These are phyloP conservation scores for Trichacis sp. DNA, from an alignment of 2,888 invertebrate genomes.

Conservation along the genomic window DNA sequence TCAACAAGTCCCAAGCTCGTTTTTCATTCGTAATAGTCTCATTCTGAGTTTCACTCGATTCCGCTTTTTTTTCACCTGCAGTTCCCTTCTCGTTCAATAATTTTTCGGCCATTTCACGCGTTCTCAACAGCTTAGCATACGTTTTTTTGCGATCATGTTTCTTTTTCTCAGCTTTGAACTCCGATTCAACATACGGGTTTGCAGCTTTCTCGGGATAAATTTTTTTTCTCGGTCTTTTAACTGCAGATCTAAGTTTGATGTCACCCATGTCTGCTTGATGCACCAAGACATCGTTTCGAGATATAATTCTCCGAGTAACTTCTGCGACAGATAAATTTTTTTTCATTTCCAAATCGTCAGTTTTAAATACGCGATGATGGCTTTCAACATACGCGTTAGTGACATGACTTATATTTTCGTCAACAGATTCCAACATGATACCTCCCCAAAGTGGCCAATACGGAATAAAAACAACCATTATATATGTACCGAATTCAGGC, in stretches of 20 bases:
- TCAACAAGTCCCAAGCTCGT: no score
- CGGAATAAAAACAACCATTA: slow-evolving; percentile 29
- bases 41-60: no score
- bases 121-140: neutral
- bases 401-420: slow-evolving; percentile 23
- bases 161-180: slow-evolving; percentile 8
- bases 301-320: slow-evolving; percentile 1
- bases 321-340: slow-evolving; percentile 3
- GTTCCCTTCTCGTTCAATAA: no score
- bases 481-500: slow-evolving; percentile 29
- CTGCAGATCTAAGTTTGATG: neutral
- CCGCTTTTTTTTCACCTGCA: no score
- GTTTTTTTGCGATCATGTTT: slow-evolving; percentile 12
- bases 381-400: slow-evolving; percentile 40
- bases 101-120: no score
- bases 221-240: neutral
- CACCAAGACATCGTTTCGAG: neutral
- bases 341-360: neutral
- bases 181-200: slow-evolving; percentile 16
- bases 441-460: slow-evolving; percentile 33
- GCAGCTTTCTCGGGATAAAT: slow-evolving; percentile 11
- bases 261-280: slow-evolving; percentile 5
- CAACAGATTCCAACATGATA: slow-evolving; percentile 28
- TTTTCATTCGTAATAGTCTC: no score
- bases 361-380: slow-evolving; percentile 10